Evolutionary conservation across 2,888 invertebrate genomes (phyloP), one percentile per base, ranked within the genome.

Genomic region (Cabera pusaria): DNA sequence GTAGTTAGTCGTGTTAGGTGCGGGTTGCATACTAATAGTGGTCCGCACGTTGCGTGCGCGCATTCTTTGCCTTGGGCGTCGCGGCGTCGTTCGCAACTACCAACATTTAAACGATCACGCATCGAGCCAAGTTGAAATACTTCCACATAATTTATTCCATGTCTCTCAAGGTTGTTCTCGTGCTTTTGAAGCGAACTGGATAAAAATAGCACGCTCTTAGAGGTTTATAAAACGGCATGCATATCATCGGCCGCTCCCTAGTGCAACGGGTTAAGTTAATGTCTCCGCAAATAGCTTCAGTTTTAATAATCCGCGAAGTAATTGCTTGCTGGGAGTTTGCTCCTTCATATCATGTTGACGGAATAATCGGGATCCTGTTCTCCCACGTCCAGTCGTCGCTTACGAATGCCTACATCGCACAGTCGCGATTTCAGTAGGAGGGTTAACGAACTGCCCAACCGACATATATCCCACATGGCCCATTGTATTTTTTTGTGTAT

Each of bases 11-110:
- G 71, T 63, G 50, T 43, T 48, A 52, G 51, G 56, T 72, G 74
- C 72, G 83, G 56, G 58, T 54, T 48, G 87, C 80, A 87, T 87
- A 81, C 74, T 81, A 81, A 87, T 84, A 62, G 58, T 81, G 62
- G 58, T 61, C 51, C 56, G 61, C 64, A 65, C 72, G 62, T 68
- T 73, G 76, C 71, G 66, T 69, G 79, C 70, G 72, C 74, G 72
- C 86, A 86, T 86, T 84, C 85, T 80, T 46, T 33, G 11, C 50
- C 38, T 28, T 56, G 46, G 62, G 64, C 66, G 60, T 57, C 52
- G 63, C 52, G 62, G 64, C 66, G 60, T 57, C 52, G 63, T 52
- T 56, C 57, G 54, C 50, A 47, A 47, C 52, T 52, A 48, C 49
- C 44, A 43, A 48, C 38, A 43, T 44, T 32, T 22, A 42, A 51